Percentiles rank a stretch among this genome's conserved stretches.
These are phyloP conservation scores for rabbit (Oryctolagus cuniculus) DNA, from an alignment of 2,113 vertebrate genomes.

Conservation along the genomic window mOryCun1.1 NC_091439.1:38630501-38631000, in stretches of 20 bases:
- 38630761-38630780: slow-evolving; percentile 86
- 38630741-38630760: slow-evolving; percentile 84
- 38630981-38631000: slow-evolving; percentile 90
- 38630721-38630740: slow-evolving; percentile 90
- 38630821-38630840: slow-evolving; percentile 86
- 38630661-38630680: slow-evolving; percentile 86
- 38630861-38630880: slow-evolving; percentile 90
- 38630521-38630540: slow-evolving; percentile 42
- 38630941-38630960: slow-evolving; percentile 96
- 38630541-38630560: slow-evolving; percentile 76
- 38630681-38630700: slow-evolving; percentile 89
- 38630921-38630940: slow-evolving; percentile 96
- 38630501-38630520: slow-evolving; percentile 62
- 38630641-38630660: slow-evolving; percentile 87
- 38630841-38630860: slow-evolving; percentile 89
- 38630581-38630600: slow-evolving; percentile 40
- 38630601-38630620: slow-evolving; percentile 78
- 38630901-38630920: slow-evolving; percentile 89
- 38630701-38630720: slow-evolving; percentile 90
- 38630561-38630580: slow-evolving; percentile 77
- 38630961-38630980: slow-evolving; percentile 91
- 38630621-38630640: slow-evolving; percentile 78
- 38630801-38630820: slow-evolving; percentile 56
- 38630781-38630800: slow-evolving; percentile 78
- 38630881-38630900: slow-evolving; percentile 87